Conservation (phyloP, 2,888 invertebrate genomes). For the Macroteleia sp. region DNA sequence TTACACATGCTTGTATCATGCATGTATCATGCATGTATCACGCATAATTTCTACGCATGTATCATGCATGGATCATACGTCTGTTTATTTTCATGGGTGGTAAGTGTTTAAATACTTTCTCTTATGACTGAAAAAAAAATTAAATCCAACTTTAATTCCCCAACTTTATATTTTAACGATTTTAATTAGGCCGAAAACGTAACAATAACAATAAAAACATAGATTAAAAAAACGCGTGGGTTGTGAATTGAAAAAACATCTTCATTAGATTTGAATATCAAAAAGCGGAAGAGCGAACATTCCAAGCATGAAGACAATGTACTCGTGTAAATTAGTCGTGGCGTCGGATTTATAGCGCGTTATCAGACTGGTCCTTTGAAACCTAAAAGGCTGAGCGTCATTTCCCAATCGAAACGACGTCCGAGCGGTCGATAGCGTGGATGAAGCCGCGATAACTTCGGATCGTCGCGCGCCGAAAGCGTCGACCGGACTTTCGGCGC, state of each 20-base stretch:
- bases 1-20: too few relatives aligned
- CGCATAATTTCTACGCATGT: too few relatives aligned
- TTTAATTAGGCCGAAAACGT: too few relatives aligned
- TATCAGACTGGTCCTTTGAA: constrained; percentile 53
- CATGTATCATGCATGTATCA: too few relatives aligned
- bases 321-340: constrained; percentile 55
- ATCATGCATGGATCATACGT: too few relatives aligned
- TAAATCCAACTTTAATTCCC: too few relatives aligned
- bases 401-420: constrained; percentile 60
- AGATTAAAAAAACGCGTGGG: constrained; percentile 36
- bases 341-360: constrained; percentile 50
- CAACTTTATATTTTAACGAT: too few relatives aligned
- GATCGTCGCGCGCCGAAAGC: constrained; percentile 52
- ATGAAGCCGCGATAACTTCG: constrained; percentile 60
- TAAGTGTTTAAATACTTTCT: too few relatives aligned
- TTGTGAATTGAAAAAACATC: constrained; percentile 7
- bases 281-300: constrained; percentile 1
- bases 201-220: too few relatives aligned
- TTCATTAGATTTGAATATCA: constrained; percentile 25
- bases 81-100: too few relatives aligned
- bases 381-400: constrained; percentile 61
- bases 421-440: constrained; percentile 60
- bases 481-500: constrained; percentile 51
- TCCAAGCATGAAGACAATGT: constrained; percentile 31
- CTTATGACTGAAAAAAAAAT: too few relatives aligned